These are phyloP conservation scores for Muraenolepis orangiensis DNA, from an alignment of 2,797 vertebrate genomes.

Conservation along the genomic window DNA sequence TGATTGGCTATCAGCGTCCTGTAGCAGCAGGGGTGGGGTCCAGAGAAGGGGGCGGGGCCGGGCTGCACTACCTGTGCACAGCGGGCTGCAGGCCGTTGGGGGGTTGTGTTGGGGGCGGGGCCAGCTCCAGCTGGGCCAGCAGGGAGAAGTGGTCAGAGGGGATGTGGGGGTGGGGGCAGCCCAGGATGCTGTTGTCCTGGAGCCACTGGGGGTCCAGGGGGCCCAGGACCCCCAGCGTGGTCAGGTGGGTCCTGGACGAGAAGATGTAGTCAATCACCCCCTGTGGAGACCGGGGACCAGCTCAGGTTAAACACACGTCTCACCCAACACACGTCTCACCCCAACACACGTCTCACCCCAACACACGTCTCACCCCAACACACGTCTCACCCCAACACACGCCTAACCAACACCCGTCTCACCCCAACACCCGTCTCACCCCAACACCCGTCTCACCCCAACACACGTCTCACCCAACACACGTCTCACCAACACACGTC, in stretches of 20 bases:
- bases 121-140: constrained; percentile 95
- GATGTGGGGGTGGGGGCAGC: constrained; percentile 97
- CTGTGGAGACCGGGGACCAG: constrained; percentile 56
- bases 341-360: too few relatives aligned
- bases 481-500: neutral
- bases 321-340: neutral
- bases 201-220: constrained; percentile 97
- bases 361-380: too few relatives aligned
- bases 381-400: too few relatives aligned
- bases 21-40: constrained; percentile 15
- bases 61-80: constrained; percentile 89
- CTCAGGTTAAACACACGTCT: neutral
- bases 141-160: constrained; percentile 99
- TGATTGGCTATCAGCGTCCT: constrained; percentile 16
- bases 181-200: constrained; percentile 93
- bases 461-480: neutral
- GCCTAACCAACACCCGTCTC: neutral
- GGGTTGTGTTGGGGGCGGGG: neutral
- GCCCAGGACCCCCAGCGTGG: constrained; percentile 89
- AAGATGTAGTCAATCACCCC: constrained; percentile 99
- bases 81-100: constrained; percentile 91
- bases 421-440: neutral
- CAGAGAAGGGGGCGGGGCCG: constrained; percentile 54
- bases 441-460: neutral
- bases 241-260: constrained; percentile 97